Evolutionary conservation across 2,888 invertebrate species (phyloP).

Genomic region (Pseudoips prasinana): DNA sequence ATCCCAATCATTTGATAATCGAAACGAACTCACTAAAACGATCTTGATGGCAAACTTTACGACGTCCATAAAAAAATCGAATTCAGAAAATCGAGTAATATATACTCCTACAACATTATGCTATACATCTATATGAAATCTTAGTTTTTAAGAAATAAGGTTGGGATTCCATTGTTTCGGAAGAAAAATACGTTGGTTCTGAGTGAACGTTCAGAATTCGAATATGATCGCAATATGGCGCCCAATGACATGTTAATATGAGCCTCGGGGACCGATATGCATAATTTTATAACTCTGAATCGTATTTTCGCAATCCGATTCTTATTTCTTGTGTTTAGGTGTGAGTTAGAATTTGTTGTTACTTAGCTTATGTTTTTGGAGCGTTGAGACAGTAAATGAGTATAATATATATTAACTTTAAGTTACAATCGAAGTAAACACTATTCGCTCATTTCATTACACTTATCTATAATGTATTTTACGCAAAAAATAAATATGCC

Average conservation of each 20-base stretch:
- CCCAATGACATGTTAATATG: slow-evolving; percentile 78
- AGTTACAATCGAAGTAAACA: no score
- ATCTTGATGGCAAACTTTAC: slow-evolving; percentile 61
- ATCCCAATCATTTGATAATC: slow-evolving; percentile 60
- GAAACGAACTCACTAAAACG: slow-evolving; percentile 61
- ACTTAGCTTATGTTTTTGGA: no score
- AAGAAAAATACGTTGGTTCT: slow-evolving; percentile 27
- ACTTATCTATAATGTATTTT: no score
- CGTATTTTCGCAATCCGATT: slow-evolving; percentile 35
- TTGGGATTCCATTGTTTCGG: slow-evolving; percentile 21
- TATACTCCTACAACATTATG: slow-evolving; percentile 37
- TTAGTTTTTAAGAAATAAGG: slow-evolving; percentile 27
- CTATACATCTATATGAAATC: slow-evolving; percentile 1
- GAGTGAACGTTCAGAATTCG: slow-evolving; percentile 57
- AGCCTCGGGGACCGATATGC: slow-evolving; percentile 63
- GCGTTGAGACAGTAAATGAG: no score
- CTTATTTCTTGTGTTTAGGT: slow-evolving; percentile 28
- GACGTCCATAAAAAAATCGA: slow-evolving; percentile 55
- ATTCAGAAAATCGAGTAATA: slow-evolving; percentile 49
- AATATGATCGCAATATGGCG: slow-evolving; percentile 77
- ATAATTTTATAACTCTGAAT: slow-evolving; percentile 66
- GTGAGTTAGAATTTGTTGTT: no score
- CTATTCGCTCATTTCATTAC: no score
- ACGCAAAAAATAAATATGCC: no score
- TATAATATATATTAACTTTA: no score